Evolutionary conservation across 1,140 invertebrate species (phyloP).

Genomic region (Meloidogyne exigua): DNA sequence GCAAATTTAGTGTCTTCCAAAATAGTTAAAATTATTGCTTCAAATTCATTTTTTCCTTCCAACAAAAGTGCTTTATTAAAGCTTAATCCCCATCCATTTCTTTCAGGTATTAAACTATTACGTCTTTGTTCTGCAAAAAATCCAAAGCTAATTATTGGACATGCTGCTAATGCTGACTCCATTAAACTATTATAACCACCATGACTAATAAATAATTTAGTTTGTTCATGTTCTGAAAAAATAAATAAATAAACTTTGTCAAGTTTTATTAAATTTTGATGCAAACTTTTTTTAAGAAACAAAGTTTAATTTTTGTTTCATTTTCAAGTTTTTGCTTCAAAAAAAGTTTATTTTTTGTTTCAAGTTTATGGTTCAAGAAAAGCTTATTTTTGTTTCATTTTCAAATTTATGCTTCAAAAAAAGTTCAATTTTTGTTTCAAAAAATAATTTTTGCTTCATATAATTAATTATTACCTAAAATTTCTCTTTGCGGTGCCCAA

Average conservation of each 20-base stretch:
- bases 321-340: no score
- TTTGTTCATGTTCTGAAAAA: constrained; percentile 13
- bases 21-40: background rate
- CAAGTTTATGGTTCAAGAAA: no score
- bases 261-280: no score
- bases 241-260: background rate
- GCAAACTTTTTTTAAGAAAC: no score
- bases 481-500: constrained; percentile 30
- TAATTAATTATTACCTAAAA: constrained; percentile 15
- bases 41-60: background rate
- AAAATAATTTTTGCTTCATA: background rate
- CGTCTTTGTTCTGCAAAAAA: constrained; percentile 33
- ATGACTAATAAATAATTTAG: constrained; percentile 29
- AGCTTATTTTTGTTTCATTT: no score
- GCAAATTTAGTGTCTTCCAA: background rate
- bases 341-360: no score
- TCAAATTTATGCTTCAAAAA: no score
- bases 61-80: constrained; percentile 20
- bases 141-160: constrained; percentile 23
- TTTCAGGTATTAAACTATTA: constrained; percentile 21
- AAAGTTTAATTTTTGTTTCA: no score
- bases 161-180: constrained; percentile 2
- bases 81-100: constrained; percentile 32
- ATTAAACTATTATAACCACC: constrained; percentile 31
- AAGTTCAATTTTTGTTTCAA: no score